A percentile compares a stretch with the other conserved stretches of the same genome.
phyloP scores from a whole-genome alignment of 2,888 invertebrate genomes.

The Digitonthophagus gazella region DNA sequence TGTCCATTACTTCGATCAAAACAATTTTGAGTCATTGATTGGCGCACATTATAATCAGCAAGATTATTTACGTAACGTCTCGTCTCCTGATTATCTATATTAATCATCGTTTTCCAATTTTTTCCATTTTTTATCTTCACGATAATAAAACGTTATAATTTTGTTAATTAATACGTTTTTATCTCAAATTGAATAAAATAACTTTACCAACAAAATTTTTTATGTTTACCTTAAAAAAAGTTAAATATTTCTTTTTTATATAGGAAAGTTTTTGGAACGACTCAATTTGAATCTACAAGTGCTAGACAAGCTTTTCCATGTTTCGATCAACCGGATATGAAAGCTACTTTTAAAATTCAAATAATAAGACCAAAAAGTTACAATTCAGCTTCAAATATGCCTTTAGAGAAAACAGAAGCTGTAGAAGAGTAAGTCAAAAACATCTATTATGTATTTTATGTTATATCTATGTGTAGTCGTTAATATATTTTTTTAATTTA shows the following conservation, averaged over 20 bases:
- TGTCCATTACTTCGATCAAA: not conserved
- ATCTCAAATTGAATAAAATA: too few relatives aligned
- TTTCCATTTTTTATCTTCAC: too few relatives aligned
- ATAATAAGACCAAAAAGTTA: slow-evolving; percentile 39
- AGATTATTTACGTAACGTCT: too few relatives aligned
- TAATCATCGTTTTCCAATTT: too few relatives aligned
- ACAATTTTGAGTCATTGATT: not conserved
- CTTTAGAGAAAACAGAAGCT: slow-evolving; percentile 42
- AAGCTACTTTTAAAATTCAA: slow-evolving; percentile 47
- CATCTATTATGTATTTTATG: not conserved
- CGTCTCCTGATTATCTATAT: too few relatives aligned
- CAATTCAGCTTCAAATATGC: slow-evolving; percentile 41
- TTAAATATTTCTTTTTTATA: not conserved
- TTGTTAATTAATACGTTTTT: too few relatives aligned
- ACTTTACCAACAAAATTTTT: too few relatives aligned
- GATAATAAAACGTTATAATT: too few relatives aligned
- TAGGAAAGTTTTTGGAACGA: slow-evolving; percentile 25
- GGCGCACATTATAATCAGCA: not conserved
- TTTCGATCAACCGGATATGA: slow-evolving; percentile 62
- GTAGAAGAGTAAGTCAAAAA: not conserved
- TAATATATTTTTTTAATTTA: not conserved
- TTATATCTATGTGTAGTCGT: too few relatives aligned
- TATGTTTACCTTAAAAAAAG: not conserved
- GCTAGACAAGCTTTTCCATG: slow-evolving; percentile 68
- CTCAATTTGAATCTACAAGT: slow-evolving; percentile 36